Base-by-base conservation (phyloP, 2,888 invertebrate species). In the Harpalus rufipes region DNA sequence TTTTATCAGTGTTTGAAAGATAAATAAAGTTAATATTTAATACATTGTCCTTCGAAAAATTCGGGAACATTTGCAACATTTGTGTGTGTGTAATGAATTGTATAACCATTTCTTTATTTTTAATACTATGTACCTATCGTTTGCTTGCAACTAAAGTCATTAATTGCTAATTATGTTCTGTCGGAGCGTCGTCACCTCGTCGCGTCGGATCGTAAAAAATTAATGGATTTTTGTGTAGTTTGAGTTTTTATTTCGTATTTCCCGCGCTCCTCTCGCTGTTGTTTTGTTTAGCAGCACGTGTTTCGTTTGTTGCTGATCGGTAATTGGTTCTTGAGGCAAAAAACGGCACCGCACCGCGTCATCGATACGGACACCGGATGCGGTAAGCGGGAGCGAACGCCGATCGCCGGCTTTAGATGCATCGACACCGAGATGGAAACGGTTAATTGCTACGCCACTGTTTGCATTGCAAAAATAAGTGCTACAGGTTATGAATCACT, bases 181-280 rank as follows among this genome's bases (percentile, higher is more conserved):
- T 32, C 32, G 32, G 6, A 51, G 44, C 44, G 44, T 51, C 44
- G 44, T 12, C 39, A 12, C 56, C 44, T 51, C 79, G 79, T 39
- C 39, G 79, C 79, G 59, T 56, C 41, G 68, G 56, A 68, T 72
- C 82, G 39, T 82, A 82, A 82, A 82, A 82, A 82, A 82, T 82
- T 82, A 82, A 82, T 82, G 82, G 82, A 82, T 82, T 82, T 82
- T 82, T 82, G 68, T 82, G 82, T 82, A 72, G 68, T 58, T 82
- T 82, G 68, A n/a, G 68, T 82, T 82, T 82, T 82, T 82, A 68
- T 63, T 81, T 81, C 63, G 81, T 81, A 65, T 63, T 81, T 81
- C 61, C 80, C 80, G 80, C 80, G 16, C 80, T 25, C 16, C 25
- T 51, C 8, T 51, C 8, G 61, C 25, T 16, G 63, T 81, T 59